These are phyloP conservation scores for Battus philenor DNA, from an alignment of 1,140 invertebrate species.

Conservation along the genomic window DNA sequence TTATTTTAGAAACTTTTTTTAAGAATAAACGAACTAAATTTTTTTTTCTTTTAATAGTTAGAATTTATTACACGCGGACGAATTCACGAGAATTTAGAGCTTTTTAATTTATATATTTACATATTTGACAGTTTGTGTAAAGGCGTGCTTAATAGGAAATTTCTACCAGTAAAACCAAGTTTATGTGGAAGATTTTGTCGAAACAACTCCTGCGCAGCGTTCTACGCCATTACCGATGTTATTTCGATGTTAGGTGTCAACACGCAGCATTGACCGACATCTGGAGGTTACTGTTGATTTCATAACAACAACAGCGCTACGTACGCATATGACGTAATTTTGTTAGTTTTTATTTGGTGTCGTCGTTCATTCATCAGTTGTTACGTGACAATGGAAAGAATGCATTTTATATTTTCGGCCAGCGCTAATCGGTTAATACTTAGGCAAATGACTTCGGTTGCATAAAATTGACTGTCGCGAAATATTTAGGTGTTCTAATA, in stretches of 20 bases:
- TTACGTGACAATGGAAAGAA: no score
- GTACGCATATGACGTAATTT: not conserved
- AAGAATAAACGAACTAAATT: not conserved
- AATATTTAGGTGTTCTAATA: no score
- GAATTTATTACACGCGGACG: not conserved
- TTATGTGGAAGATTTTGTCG: no score
- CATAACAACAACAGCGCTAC: slow-evolving; percentile 23
- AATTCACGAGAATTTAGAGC: no score
- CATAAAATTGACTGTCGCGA: no score
- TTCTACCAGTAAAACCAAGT: no score
- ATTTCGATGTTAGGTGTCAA: slow-evolving; percentile 36
- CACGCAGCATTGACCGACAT: slow-evolving; percentile 61
- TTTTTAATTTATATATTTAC: no score
- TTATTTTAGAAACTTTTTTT: not conserved
- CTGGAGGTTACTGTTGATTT: slow-evolving; percentile 28
- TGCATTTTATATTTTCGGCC: no score
- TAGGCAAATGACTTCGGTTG: no score
- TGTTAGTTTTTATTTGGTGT: not conserved
- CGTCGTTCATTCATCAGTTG: slow-evolving; percentile 9
- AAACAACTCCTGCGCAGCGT: not conserved
- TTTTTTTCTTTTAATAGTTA: not conserved
- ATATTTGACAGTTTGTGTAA: no score
- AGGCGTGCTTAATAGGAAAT: no score
- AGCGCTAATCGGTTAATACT: no score
- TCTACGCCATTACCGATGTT: not conserved